phyloP scores from a whole-genome alignment of 2,888 invertebrate species.

The Halocaridina rubra region DNA sequence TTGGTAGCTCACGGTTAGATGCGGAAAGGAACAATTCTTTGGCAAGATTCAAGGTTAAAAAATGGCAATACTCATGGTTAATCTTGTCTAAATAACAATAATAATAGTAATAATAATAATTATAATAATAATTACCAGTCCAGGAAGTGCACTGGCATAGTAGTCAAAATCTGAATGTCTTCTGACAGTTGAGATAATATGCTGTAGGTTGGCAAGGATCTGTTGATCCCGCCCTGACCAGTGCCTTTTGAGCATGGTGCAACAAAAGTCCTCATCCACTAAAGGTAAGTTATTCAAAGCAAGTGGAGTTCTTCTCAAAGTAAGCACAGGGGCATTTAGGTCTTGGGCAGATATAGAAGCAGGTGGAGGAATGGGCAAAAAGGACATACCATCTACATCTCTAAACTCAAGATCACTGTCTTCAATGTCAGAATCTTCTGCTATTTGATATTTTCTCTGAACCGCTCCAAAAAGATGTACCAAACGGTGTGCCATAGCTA shows the following conservation, averaged over 20 bases:
- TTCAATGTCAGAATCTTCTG: neutral
- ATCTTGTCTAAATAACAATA: no score
- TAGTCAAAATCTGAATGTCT: conserved; percentile 43
- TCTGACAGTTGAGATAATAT: conserved; percentile 32
- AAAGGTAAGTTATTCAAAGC: neutral
- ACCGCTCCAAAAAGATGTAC: neutral
- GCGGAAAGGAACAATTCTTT: no score
- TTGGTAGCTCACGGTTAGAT: no score
- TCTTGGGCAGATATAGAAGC: neutral
- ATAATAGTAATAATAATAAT: no score
- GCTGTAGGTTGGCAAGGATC: conserved; percentile 30
- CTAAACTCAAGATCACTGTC: conserved; percentile 15
- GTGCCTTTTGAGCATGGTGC: neutral
- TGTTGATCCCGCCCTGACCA: conserved; percentile 16
- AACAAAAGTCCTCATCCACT: neutral
- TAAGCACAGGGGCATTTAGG: conserved; percentile 43
- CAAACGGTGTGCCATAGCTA: conserved; percentile 22
- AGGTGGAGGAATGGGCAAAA: neutral
- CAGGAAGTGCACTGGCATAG: conserved; percentile 47
- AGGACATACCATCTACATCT: conserved; percentile 7
- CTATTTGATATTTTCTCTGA: conserved; percentile 17
- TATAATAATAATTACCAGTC: conserved; percentile 36
- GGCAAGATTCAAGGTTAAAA: no score
- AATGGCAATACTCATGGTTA: no score
- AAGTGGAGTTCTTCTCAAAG: conserved; percentile 32